phyloP scores from a whole-genome alignment of 2,888 invertebrate genomes.

The Drosophila dives region DNA sequence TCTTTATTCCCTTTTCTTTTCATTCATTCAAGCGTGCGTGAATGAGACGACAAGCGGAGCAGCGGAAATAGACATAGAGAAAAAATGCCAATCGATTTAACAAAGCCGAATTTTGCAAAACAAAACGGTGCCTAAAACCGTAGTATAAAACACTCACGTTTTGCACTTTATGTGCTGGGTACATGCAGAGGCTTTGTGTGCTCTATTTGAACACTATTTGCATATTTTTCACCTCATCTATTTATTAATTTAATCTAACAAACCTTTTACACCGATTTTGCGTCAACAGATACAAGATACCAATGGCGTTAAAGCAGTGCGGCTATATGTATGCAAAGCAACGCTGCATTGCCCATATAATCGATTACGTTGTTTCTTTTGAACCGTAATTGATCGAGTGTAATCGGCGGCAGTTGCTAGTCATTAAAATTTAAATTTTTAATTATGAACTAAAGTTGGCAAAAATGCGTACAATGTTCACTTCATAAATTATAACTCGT shows the following conservation, averaged over 20 bases:
- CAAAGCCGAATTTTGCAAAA: constrained; percentile 50
- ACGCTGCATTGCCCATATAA: constrained; percentile 10
- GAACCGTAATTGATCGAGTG: constrained; percentile 31
- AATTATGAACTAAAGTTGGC: no score
- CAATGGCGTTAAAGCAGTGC: constrained; percentile 70
- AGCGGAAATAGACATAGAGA: constrained; percentile 73
- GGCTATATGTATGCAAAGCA: constrained; percentile 39
- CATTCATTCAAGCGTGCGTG: constrained; percentile 50
- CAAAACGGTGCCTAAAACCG: constrained; percentile 26
- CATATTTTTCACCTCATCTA: constrained; percentile 21
- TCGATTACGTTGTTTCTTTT: constrained; percentile 14
- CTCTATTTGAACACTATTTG: constrained; percentile 21
- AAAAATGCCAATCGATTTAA: constrained; percentile 79
- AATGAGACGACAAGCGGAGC: constrained; percentile 49
- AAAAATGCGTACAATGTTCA: neutral
- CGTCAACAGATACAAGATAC: constrained; percentile 65
- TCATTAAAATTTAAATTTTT: neutral
- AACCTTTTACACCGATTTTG: constrained; percentile 50
- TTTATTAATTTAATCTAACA: constrained; percentile 35
- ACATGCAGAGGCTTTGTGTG: constrained; percentile 1
- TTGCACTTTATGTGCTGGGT: constrained; percentile 31
- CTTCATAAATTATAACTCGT: neutral
- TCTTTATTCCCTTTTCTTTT: constrained; percentile 42
- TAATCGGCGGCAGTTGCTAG: neutral
- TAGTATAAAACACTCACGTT: constrained; percentile 28